Percentiles rank a stretch among this genome's conserved stretches.
phyloP scores from a whole-genome alignment of 1,140 invertebrate species.

The Pseudomyrmex sp. region DNA sequence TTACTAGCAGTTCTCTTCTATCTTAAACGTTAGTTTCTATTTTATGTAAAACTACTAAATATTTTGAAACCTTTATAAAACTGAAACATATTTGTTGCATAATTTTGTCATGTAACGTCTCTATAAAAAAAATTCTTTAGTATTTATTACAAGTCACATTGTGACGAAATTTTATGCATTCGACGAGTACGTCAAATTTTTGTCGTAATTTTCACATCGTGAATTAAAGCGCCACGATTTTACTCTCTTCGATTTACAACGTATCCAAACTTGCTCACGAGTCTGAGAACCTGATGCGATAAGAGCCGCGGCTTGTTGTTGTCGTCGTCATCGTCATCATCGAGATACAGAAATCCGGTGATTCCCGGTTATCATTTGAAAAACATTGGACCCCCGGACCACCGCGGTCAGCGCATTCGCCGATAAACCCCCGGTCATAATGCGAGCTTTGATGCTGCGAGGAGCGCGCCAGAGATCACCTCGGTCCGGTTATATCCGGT shows the following conservation, averaged over 20 bases:
- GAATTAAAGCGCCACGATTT: background rate
- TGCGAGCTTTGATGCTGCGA: constrained; percentile 70
- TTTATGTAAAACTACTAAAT: too few relatives aligned
- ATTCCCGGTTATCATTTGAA: constrained; percentile 80
- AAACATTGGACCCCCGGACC: constrained; percentile 73
- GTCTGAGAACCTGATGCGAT: background rate
- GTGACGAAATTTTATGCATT: too few relatives aligned
- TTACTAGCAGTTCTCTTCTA: too few relatives aligned
- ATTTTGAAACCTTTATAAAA: too few relatives aligned
- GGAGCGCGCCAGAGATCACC: constrained; percentile 70
- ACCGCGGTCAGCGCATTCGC: constrained; percentile 72
- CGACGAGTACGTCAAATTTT: too few relatives aligned
- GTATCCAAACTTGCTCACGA: constrained; percentile 12
- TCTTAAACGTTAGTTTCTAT: too few relatives aligned
- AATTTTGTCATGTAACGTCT: too few relatives aligned
- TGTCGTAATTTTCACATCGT: background rate
- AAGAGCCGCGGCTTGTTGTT: background rate
- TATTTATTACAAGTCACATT: too few relatives aligned
- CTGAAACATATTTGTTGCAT: too few relatives aligned
- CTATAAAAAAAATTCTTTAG: too few relatives aligned
- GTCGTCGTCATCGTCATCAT: constrained; percentile 25
- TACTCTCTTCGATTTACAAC: background rate
- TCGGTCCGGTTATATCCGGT: constrained; percentile 77
- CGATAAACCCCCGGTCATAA: constrained; percentile 78
- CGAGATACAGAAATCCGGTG: constrained; percentile 75